These are phyloP conservation scores for Pseudopipra pipra DNA, from an alignment of 2,113 vertebrate genomes.

Conservation along the genomic window DNA sequence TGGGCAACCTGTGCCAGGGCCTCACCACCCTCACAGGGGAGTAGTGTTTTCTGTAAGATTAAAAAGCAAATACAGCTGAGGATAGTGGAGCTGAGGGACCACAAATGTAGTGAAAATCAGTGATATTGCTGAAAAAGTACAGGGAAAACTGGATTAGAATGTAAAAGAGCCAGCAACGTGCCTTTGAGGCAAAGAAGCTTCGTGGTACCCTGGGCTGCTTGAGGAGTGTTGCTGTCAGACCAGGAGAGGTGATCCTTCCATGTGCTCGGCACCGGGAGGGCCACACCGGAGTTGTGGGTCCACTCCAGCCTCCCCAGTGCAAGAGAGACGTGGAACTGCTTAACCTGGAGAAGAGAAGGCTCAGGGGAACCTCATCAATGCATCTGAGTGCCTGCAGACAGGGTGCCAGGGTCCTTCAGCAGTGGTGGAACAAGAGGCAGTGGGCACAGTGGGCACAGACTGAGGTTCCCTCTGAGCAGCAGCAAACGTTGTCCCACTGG, in stretches of 20 bases:
- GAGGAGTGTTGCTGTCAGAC: fast-evolving
- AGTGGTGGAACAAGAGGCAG: neutral
- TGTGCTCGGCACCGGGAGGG: neutral
- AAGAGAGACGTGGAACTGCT: neutral
- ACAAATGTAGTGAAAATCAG: neutral
- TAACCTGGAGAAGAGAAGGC: neutral
- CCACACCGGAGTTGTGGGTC: too few species aligned
- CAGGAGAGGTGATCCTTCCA: neutral
- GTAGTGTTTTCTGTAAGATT: neutral
- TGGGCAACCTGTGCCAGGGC: neutral
- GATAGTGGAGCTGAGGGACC: neutral
- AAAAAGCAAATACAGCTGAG: neutral
- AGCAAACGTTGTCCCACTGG: neutral
- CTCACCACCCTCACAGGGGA: fast-evolving
- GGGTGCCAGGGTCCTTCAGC: neutral
- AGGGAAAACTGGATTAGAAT: neutral
- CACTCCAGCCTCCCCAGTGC: neutral
- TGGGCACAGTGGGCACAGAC: neutral
- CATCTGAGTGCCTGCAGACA: fast-evolving
- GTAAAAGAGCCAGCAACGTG: neutral
- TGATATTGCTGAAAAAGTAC: neutral
- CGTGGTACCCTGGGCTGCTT: neutral
- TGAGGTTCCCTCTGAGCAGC: neutral
- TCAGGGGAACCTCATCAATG: neutral
- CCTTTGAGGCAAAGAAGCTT: fast-evolving